These are phyloP conservation scores for Pangasius sanitwongsei DNA, from an alignment of 2,797 vertebrate genomes.

Conservation along the genomic window DNA sequence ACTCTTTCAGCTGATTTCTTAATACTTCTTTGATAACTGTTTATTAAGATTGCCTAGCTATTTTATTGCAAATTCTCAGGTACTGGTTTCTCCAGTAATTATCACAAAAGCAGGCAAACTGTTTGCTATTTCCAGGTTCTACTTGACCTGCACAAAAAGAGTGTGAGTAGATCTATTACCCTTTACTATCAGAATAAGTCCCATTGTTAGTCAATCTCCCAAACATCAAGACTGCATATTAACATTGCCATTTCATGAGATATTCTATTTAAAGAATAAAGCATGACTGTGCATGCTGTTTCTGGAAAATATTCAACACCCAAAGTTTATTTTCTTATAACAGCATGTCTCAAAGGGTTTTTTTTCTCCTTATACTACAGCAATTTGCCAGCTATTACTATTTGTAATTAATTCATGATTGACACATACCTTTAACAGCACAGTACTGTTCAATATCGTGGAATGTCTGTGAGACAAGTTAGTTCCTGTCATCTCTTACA, in stretches of 20 bases:
- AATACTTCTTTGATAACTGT: neutral
- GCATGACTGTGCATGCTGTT: neutral
- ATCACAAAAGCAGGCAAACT: neutral
- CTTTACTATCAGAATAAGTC: neutral
- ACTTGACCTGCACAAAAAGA: neutral
- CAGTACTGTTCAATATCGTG: neutral
- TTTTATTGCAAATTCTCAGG: neutral
- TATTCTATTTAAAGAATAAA: neutral
- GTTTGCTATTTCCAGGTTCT: neutral
- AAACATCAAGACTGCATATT: neutral
- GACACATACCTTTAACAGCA: neutral
- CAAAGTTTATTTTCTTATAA: neutral
- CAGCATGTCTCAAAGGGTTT: neutral
- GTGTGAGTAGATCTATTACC: neutral
- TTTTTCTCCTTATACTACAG: neutral
- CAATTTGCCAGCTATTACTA: neutral
- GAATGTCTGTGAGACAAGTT: neutral
- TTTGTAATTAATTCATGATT: neutral
- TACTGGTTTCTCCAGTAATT: neutral
- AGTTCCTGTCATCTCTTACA: neutral
- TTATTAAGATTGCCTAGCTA: neutral
- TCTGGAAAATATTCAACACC: neutral
- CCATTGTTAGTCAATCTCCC: neutral
- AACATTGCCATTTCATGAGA: neutral
- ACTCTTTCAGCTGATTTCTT: neutral